Evolutionary conservation across 2,888 invertebrate genomes (phyloP).

Genomic region (Xanthia icteritia): DNA sequence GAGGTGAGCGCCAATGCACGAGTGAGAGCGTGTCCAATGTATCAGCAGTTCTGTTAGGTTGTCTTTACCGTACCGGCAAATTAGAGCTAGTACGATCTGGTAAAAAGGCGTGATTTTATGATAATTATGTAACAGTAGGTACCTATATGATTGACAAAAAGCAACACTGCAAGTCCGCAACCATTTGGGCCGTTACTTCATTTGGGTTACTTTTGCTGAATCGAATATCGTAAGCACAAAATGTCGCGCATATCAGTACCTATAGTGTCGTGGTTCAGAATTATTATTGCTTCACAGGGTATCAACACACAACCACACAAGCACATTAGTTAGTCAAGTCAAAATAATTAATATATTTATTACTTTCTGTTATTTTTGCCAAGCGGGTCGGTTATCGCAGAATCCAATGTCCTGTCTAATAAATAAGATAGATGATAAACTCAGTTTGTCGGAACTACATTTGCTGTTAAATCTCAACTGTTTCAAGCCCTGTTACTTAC

Average conservation of each 20-base stretch:
- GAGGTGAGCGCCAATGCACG: constrained; percentile 64
- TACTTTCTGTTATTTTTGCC: neutral
- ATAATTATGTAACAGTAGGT: too few species aligned
- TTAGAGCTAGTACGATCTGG: too few species aligned
- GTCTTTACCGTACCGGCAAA: too few species aligned
- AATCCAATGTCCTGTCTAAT: neutral
- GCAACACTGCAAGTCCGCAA: neutral
- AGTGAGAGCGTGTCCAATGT: constrained; percentile 60
- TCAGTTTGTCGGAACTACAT: neutral
- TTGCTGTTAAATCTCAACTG: neutral
- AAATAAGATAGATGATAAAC: neutral
- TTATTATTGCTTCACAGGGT: too few species aligned
- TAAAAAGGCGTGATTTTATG: neutral
- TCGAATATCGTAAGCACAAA: neutral
- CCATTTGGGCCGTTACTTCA: neutral
- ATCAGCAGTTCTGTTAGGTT: too few species aligned
- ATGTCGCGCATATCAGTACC: neutral
- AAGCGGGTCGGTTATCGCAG: neutral
- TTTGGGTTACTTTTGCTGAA: neutral
- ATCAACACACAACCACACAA: too few species aligned
- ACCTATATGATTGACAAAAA: neutral
- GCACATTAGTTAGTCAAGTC: neutral
- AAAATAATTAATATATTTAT: too few species aligned
- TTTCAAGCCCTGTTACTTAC: neutral
- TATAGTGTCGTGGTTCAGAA: too few species aligned